These are phyloP conservation scores for Pseudomugil gertrudae DNA, from an alignment of 2,797 vertebrate species.

Conservation along the genomic window DNA sequence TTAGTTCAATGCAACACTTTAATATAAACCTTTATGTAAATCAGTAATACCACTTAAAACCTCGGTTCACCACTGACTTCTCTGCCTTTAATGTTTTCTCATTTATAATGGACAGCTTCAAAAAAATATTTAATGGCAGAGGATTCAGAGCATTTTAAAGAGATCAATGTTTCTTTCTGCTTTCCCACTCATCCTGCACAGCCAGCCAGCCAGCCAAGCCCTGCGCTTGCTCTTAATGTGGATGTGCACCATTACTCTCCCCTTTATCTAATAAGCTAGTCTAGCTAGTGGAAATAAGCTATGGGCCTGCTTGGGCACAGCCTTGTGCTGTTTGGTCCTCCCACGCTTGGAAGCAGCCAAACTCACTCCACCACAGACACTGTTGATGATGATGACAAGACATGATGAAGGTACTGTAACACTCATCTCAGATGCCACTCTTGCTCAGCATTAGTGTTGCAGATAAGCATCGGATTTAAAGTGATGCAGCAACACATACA, in stretches of 20 bases:
- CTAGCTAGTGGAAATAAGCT: slow-evolving; percentile 64
- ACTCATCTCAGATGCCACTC: slow-evolving; percentile 37
- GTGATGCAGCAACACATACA: not conserved
- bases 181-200: slow-evolving; percentile 14
- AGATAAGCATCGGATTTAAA: slow-evolving; percentile 32
- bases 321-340: slow-evolving; percentile 54
- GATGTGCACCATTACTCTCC: slow-evolving; percentile 70
- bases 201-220: slow-evolving; percentile 34
- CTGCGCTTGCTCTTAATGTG: slow-evolving; percentile 64
- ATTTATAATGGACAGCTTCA: slow-evolving; percentile 13
- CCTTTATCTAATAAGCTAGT: slow-evolving; percentile 77
- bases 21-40: slow-evolving; percentile 20
- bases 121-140: slow-evolving; percentile 25
- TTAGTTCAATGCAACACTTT: slow-evolving; percentile 18
- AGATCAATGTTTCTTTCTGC: slow-evolving; percentile 66
- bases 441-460: slow-evolving; percentile 26
- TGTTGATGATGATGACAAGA: slow-evolving; percentile 52
- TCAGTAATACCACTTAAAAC: slow-evolving; percentile 22
- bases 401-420: slow-evolving; percentile 34
- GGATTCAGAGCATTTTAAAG: slow-evolving; percentile 60
- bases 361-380: slow-evolving; percentile 45
- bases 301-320: slow-evolving; percentile 57
- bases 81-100: slow-evolving; percentile 25
- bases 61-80: slow-evolving; percentile 14
- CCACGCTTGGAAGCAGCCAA: slow-evolving; percentile 55